phyloP scores from a whole-genome alignment of 2,113 vertebrate genomes.

The Dryoscopus gambensis region DNA sequence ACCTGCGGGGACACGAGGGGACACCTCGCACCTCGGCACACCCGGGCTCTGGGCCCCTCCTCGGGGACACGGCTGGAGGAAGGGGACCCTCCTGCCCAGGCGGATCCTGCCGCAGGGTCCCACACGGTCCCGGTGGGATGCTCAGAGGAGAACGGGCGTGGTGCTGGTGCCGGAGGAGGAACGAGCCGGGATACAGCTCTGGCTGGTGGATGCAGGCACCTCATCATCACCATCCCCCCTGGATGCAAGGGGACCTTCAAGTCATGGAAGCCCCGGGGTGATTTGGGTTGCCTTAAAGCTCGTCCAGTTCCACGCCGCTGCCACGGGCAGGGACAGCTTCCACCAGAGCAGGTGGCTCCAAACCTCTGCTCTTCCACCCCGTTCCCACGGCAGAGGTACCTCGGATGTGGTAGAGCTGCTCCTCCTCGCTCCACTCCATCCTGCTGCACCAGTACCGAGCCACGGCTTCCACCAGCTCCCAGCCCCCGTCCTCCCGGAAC shows the following conservation, averaged over 20 bases:
- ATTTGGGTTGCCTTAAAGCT: neutral
- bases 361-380: neutral
- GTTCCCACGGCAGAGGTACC: slow-evolving; percentile 57
- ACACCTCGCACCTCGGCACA: neutral
- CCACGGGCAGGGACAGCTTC: neutral
- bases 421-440: slow-evolving; percentile 79
- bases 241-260: neutral
- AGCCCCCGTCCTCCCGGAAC: slow-evolving; percentile 81
- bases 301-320: neutral
- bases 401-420: slow-evolving; percentile 82
- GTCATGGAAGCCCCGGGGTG: neutral
- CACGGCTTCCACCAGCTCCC: slow-evolving; percentile 81
- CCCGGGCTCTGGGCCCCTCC: neutral
- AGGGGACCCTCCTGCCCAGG: neutral
- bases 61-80: accelerated
- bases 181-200: accelerated
- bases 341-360: accelerated
- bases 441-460: slow-evolving; percentile 94
- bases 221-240: no score
- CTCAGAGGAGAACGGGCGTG: accelerated
- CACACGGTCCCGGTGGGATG: accelerated
- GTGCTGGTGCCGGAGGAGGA: neutral
- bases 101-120: neutral
- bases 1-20: slow-evolving; percentile 68
- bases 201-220: neutral